Conservation (phyloP, 2,888 invertebrate species). For the Camptogramma bilineatum region DNA sequence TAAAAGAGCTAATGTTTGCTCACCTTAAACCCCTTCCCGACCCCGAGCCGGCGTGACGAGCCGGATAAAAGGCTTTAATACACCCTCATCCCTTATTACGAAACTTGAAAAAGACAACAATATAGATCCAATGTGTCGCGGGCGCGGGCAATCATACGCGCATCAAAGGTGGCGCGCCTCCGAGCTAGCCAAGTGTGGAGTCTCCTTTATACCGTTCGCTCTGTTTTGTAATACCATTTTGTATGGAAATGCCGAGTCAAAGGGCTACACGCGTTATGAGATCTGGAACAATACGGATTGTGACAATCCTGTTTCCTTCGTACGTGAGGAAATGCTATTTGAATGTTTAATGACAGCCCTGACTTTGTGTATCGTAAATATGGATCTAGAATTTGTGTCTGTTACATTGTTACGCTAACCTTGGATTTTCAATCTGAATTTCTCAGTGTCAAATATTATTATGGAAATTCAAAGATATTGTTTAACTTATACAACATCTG, state of each 20-base stretch:
- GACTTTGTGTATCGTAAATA: slow-evolving; percentile 62
- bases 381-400: slow-evolving; percentile 48
- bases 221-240: slow-evolving; percentile 71
- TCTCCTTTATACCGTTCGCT: slow-evolving; percentile 64
- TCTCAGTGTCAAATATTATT: slow-evolving; percentile 27
- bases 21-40: slow-evolving; percentile 85
- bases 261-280: slow-evolving; percentile 82
- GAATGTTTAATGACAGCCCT: slow-evolving; percentile 79
- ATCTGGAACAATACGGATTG: slow-evolving; percentile 82
- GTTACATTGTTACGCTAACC: slow-evolving; percentile 37
- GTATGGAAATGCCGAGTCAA: slow-evolving; percentile 76
- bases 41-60: slow-evolving; percentile 83
- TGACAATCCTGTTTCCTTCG: slow-evolving; percentile 82
- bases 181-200: slow-evolving; percentile 81
- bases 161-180: slow-evolving; percentile 81
- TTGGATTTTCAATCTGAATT: slow-evolving; percentile 32
- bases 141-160: slow-evolving; percentile 85
- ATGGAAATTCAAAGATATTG: slow-evolving; percentile 25
- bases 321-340: slow-evolving; percentile 78
- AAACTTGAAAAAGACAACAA: slow-evolving; percentile 86
- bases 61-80: slow-evolving; percentile 86
- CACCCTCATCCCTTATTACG: slow-evolving; percentile 86
- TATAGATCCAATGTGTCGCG: slow-evolving; percentile 85
- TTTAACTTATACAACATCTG: slow-evolving; percentile 9
- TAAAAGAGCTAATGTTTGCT: slow-evolving; percentile 85